Evolutionary conservation across 2,113 vertebrate species (phyloP).

Genomic region (Sula dactylatra): DNA sequence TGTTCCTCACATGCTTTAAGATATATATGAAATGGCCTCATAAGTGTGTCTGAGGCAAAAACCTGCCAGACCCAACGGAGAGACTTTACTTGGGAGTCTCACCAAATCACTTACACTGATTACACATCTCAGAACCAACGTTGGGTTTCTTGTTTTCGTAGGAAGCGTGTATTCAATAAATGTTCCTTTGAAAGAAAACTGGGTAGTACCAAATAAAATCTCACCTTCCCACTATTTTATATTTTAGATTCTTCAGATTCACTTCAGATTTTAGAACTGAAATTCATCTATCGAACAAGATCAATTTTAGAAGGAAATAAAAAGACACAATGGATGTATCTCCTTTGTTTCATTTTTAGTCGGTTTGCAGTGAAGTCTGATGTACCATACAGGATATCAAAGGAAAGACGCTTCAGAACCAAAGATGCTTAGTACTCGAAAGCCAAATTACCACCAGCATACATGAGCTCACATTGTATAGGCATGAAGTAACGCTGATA

Average conservation of each 20-base stretch:
- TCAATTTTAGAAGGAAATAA: not conserved
- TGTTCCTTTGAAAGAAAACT: not conserved
- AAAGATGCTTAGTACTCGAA: not conserved
- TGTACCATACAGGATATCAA: not conserved
- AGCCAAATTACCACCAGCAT: not conserved
- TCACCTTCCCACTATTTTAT: not conserved
- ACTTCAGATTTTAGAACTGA: not conserved
- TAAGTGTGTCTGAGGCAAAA: not conserved
- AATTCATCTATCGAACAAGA: not conserved
- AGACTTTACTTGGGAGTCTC: not conserved
- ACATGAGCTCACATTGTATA: fast-evolving
- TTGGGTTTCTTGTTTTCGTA: not conserved
- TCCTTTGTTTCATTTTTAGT: not conserved
- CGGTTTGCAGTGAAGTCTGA: not conserved
- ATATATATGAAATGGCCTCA: not conserved
- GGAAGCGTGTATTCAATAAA: not conserved
- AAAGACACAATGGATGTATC: not conserved
- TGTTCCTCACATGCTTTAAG: not conserved
- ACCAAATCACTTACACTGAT: not conserved
- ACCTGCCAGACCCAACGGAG: not conserved
- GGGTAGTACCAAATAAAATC: not conserved
- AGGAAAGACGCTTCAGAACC: not conserved
- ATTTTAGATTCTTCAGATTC: too few relatives aligned
- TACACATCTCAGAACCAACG: not conserved
- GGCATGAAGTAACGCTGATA: fast-evolving